These are phyloP conservation scores for Trachelus tabidus DNA, from an alignment of 2,888 invertebrate species.

Conservation along the genomic window DNA sequence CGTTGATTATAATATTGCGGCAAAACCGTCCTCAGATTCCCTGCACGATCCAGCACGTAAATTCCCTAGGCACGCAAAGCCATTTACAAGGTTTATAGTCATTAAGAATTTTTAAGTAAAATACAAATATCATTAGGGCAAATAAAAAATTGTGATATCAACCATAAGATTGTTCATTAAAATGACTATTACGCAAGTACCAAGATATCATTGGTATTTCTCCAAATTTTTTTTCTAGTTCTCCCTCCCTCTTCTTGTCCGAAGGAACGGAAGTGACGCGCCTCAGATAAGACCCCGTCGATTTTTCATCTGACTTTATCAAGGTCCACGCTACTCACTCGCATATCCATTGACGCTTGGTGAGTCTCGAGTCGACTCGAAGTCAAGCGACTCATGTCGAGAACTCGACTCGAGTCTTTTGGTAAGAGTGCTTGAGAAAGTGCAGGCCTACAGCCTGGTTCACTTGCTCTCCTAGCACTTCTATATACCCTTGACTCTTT, in stretches of 20 bases:
- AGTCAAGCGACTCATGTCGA: background rate
- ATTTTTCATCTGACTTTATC: background rate
- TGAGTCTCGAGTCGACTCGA: background rate
- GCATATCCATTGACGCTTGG: conserved; percentile 5
- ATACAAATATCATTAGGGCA: conserved; percentile 3
- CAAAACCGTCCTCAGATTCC: background rate
- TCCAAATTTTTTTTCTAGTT: background rate
- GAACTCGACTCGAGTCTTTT: background rate
- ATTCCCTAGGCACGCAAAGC: background rate
- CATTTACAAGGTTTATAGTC: conserved; percentile 30
- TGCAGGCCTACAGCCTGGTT: conserved; percentile 28
- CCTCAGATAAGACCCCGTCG: background rate
- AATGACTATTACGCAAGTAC: background rate
- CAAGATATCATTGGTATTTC: background rate
- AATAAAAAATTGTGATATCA: background rate
- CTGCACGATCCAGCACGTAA: background rate
- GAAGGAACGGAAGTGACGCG: background rate
- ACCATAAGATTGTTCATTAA: background rate
- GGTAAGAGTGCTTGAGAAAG: conserved; percentile 36
- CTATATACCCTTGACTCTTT: background rate
- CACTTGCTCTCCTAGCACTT: conserved; percentile 6
- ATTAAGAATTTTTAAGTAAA: conserved; percentile 32
- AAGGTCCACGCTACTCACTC: conserved; percentile 21
- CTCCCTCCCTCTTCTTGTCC: background rate
- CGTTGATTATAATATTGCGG: background rate